Evolutionary conservation across 1,140 invertebrate genomes (phyloP).

Genomic region (Drosophila kohkoa): DNA sequence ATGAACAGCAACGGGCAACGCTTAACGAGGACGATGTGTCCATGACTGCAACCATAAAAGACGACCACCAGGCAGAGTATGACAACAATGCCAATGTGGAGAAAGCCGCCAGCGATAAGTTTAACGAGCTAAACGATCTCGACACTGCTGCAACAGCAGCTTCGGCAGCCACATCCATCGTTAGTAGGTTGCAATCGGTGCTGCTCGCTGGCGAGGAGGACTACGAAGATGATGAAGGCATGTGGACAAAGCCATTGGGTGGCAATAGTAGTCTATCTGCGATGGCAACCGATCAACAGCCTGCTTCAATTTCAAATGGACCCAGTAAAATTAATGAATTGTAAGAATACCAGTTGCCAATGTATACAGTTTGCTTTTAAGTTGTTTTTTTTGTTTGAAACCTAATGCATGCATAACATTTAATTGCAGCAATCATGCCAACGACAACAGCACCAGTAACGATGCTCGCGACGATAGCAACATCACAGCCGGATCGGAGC

Average conservation of each 20-base stretch:
- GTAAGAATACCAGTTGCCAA: constrained; percentile 44
- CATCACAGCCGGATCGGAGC: constrained; percentile 50
- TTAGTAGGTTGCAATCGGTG: constrained; percentile 73
- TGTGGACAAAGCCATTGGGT: constrained; percentile 81
- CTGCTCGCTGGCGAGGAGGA: constrained; percentile 76
- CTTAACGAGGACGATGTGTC: constrained; percentile 36
- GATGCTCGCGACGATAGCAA: constrained; percentile 39
- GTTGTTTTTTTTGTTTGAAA: not conserved
- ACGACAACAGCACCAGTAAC: constrained; percentile 67
- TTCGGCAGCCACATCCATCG: constrained; percentile 56
- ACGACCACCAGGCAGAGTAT: constrained; percentile 70
- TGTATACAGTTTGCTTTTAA: not conserved
- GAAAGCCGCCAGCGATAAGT: constrained; percentile 65
- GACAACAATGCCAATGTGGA: constrained; percentile 84
- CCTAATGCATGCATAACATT: not conserved
- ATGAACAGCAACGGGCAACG: constrained; percentile 18
- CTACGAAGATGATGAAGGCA: constrained; percentile 81
- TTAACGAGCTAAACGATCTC: constrained; percentile 42
- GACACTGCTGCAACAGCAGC: constrained; percentile 20
- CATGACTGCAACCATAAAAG: constrained; percentile 33
- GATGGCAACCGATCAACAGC: constrained; percentile 31
- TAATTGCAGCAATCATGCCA: constrained; percentile 62
- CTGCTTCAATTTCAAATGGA: constrained; percentile 59
- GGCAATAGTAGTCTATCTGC: constrained; percentile 31
- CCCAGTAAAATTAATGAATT: constrained; percentile 69